Base-by-base conservation (phyloP, 2,797 vertebrate genomes). In the Gymnodraco acuticeps region DNA sequence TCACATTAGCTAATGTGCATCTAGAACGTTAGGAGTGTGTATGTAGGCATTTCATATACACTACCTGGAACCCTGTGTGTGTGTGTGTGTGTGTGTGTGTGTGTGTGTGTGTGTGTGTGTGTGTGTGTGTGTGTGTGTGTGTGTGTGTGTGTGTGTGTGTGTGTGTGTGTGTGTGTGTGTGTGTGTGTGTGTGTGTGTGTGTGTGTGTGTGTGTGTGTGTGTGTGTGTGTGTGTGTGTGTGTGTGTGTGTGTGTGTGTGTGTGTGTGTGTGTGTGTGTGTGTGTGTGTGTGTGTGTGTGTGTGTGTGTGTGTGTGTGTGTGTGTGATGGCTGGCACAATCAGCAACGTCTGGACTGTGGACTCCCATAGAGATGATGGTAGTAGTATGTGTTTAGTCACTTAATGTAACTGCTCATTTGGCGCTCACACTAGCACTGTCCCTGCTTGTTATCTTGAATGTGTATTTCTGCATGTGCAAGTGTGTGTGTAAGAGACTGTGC, bases 341-440 rank as follows among this genome's bases (percentile, higher is more conserved):
- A 68, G 65, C 72, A 78, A 82, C 33, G 89, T 92, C 80, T 94
- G 85, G 88, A 91, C 81, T 77, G 72, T 78, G 82, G 92, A 84
- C 86, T 90, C 91, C 93, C 84, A 87, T 87, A 63, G 93, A 90
- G 92, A 88, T 84, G 90, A 93, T 87, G 83, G 84, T 84, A 87
- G 82, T 89, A 92, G 89, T 92, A 88, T 93, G 91, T 95, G 93
- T 94, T 95, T 95, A 95, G 90, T 94, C 94, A 95, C 93, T 95
- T 95, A 95, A 90, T 86, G 85, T 86, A 95, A 92, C 93, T 89
- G 92, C 93, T 94, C 91, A 94, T 95, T 95, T 95, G 92, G 72
- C 66, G 82, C 89, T 92, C 90, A 89, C 84, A 87, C 82, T 76
- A 77, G 83, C 85, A 74, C 87, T 90, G 88, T 89, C 89, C 87